Evolutionary conservation across 2,888 invertebrate genomes (phyloP).

Genomic region (Formica aserva): DNA sequence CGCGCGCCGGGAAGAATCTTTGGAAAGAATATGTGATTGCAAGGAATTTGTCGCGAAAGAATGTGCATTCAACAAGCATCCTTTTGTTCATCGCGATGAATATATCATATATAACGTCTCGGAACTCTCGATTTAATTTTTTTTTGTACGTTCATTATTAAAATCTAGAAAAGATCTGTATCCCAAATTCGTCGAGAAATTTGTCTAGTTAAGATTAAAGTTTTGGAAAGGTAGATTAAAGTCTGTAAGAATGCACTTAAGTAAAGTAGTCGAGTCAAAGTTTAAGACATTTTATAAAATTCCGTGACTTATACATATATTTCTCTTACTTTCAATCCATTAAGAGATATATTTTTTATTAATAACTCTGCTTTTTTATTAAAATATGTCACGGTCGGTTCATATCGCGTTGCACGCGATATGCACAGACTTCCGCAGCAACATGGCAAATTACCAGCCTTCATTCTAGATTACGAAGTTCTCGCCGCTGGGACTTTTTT

Average conservation of each 20-base stretch:
- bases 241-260: neutral
- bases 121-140: neutral
- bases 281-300: neutral
- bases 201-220: neutral
- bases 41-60: neutral
- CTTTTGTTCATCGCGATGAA: conserved; percentile 4
- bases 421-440: neutral
- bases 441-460: conserved; percentile 26
- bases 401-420: neutral
- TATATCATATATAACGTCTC: neutral
- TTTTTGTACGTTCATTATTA: neutral
- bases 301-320: neutral
- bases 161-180: neutral
- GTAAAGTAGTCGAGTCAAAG: neutral
- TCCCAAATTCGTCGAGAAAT: neutral
- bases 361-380: neutral
- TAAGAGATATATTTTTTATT: neutral
- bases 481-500: conserved; percentile 42
- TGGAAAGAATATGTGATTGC: neutral
- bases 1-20: neutral
- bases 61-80: neutral
- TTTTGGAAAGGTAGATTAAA: neutral
- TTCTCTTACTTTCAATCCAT: neutral
- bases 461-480: conserved; percentile 46
- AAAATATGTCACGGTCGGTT: neutral